Evolutionary conservation across 2,113 vertebrate genomes (phyloP).

Genomic region (Triplophysa rosa): DNA sequence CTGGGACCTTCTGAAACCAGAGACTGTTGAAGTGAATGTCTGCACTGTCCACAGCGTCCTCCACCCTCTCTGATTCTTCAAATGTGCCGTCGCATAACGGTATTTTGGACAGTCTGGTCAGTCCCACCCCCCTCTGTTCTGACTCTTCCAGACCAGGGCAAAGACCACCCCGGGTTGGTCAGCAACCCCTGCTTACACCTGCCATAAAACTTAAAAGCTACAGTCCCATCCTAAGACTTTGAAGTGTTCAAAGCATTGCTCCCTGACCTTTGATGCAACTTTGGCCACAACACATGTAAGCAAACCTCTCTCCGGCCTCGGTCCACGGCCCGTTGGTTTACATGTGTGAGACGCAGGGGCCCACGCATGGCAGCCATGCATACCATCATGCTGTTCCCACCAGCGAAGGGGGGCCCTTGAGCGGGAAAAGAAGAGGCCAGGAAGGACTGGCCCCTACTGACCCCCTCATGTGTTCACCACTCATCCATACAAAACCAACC

Average conservation of each 20-base stretch:
- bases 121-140: conserved; percentile 57
- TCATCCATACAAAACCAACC: conserved; percentile 43
- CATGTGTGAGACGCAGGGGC: conserved; percentile 76
- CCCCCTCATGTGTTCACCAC: conserved; percentile 68
- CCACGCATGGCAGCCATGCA: conserved; percentile 73
- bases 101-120: conserved; percentile 74
- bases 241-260: conserved; percentile 92
- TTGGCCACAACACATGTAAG: conserved; percentile 84
- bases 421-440: conserved; percentile 63
- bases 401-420: conserved; percentile 55
- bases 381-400: conserved; percentile 67
- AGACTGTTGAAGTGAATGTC: conserved; percentile 98
- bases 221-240: conserved; percentile 83
- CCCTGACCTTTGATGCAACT: conserved; percentile 88
- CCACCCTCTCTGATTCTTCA: conserved; percentile 71
- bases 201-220: conserved; percentile 95
- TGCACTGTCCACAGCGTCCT: conserved; percentile 80
- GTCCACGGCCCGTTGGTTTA: conserved; percentile 74
- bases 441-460: conserved; percentile 53
- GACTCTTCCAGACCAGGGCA: conserved; percentile 70
- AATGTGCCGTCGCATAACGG: conserved; percentile 81
- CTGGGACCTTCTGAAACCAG: conserved; percentile 96
- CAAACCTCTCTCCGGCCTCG: conserved; percentile 72
- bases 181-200: conserved; percentile 92
- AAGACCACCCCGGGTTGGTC: conserved; percentile 86